Percentiles rank a stretch among this genome's conserved stretches.
These are phyloP conservation scores for Laupala kohalensis DNA, from an alignment of 1,140 invertebrate genomes.

Conservation along the genomic window DNA sequence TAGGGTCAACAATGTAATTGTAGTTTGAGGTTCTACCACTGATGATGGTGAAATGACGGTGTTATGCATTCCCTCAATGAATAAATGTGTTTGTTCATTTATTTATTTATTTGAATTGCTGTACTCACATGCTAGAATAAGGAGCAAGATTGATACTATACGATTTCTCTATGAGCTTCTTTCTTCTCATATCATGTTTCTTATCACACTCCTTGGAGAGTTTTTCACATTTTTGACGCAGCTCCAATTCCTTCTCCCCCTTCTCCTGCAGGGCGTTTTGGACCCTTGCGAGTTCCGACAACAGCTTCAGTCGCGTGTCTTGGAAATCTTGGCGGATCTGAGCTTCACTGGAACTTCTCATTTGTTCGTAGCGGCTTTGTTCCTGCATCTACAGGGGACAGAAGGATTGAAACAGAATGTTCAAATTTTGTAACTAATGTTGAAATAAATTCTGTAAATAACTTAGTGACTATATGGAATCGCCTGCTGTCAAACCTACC, in stretches of 20 bases:
- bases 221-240: slow-evolving; percentile 20
- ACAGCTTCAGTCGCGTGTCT: slow-evolving; percentile 18
- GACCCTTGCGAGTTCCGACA: slow-evolving; percentile 19
- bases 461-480: too few relatives aligned
- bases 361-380: slow-evolving; percentile 17
- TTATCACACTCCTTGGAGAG: slow-evolving; percentile 11
- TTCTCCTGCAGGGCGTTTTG: slow-evolving; percentile 18
- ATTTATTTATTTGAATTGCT: too few relatives aligned
- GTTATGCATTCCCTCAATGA: too few relatives aligned
- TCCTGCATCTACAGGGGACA: slow-evolving; percentile 22
- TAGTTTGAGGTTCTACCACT: too few relatives aligned
- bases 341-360: slow-evolving; percentile 18
- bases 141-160: slow-evolving; percentile 14
- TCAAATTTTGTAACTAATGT: too few relatives aligned
- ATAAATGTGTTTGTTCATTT: too few relatives aligned
- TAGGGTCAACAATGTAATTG: too few relatives aligned
- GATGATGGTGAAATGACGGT: neutral
- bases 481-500: too few relatives aligned
- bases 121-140: neutral
- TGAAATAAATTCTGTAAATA: too few relatives aligned
- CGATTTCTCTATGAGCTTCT: slow-evolving; percentile 18
- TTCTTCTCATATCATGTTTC: slow-evolving; percentile 7
- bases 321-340: slow-evolving; percentile 21
- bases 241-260: slow-evolving; percentile 19
- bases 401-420: too few relatives aligned